phyloP scores from a whole-genome alignment of 2,888 invertebrate genomes.

The Pherbina coryleti region DNA sequence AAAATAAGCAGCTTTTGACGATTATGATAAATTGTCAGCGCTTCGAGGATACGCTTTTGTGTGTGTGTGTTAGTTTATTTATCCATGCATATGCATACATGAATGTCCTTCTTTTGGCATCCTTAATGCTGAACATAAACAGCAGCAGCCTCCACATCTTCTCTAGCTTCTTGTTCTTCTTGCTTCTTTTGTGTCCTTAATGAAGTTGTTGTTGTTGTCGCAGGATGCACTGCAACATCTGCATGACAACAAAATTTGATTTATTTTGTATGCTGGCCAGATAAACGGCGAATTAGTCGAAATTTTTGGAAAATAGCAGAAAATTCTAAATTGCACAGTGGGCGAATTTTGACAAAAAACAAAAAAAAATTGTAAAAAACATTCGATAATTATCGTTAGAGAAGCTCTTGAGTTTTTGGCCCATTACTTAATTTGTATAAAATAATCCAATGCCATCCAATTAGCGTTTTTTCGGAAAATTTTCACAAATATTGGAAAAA shows the following conservation, averaged over 20 bases:
- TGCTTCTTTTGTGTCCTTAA: background rate
- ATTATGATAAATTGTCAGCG: conserved; percentile 19
- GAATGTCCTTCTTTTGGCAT: background rate
- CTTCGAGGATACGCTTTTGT: background rate
- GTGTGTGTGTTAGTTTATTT: background rate
- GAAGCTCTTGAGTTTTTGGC: no score
- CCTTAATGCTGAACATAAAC: background rate
- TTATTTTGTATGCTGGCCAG: conserved; percentile 16
- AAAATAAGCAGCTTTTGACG: conserved; percentile 47
- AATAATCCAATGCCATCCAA: no score
- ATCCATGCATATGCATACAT: background rate
- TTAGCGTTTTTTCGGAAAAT: no score
- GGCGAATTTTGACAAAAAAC: background rate
- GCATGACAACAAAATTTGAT: background rate
- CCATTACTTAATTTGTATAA: no score
- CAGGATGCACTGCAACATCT: background rate
- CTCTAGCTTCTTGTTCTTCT: background rate
- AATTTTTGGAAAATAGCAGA: background rate
- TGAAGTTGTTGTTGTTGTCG: conserved; percentile 5
- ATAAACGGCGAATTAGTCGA: conserved; percentile 22
- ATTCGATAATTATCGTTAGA: no score
- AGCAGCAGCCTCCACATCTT: background rate
- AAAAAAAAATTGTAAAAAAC: no score
- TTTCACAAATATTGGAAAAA: no score
- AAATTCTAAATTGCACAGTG: background rate